Percentiles rank a stretch among this genome's conserved stretches.
Evolutionary conservation across 2,113 vertebrate genomes (phyloP).

Genomic region (Cavia porcellus): DNA sequence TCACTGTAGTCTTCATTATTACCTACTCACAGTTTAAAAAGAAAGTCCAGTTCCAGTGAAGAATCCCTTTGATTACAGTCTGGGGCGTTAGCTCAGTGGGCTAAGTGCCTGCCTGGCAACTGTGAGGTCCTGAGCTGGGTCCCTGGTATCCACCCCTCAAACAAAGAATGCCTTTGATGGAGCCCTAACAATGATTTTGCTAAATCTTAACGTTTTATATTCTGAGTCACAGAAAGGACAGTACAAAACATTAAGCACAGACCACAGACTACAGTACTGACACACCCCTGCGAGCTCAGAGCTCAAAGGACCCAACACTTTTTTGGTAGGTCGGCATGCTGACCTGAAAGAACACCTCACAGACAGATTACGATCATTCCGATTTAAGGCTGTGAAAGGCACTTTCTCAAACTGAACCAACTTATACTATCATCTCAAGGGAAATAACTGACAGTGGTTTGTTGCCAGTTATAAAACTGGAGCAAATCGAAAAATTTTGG

Average conservation of each 20-base stretch:
- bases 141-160: no score
- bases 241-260: not conserved
- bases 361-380: not conserved
- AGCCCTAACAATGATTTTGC: not conserved
- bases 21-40: not conserved
- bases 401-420: constrained; percentile 31
- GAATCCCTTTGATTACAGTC: constrained; percentile 1
- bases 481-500: constrained; percentile 2
- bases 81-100: no score
- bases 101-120: no score
- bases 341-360: constrained; percentile 8
- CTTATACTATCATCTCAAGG: not conserved
- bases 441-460: not conserved
- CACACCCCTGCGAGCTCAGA: not conserved
- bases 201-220: constrained; percentile 23
- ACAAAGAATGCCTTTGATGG: constrained; percentile 21
- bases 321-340: not conserved
- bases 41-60: not conserved
- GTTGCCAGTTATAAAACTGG: not conserved
- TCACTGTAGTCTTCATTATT: not conserved
- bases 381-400: not conserved
- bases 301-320: not conserved
- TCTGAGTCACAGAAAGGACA: not conserved
- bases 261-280: not conserved
- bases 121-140: no score